Evolutionary conservation across 2,888 invertebrate species (phyloP).

Genomic region (Tiliacea citrago): DNA sequence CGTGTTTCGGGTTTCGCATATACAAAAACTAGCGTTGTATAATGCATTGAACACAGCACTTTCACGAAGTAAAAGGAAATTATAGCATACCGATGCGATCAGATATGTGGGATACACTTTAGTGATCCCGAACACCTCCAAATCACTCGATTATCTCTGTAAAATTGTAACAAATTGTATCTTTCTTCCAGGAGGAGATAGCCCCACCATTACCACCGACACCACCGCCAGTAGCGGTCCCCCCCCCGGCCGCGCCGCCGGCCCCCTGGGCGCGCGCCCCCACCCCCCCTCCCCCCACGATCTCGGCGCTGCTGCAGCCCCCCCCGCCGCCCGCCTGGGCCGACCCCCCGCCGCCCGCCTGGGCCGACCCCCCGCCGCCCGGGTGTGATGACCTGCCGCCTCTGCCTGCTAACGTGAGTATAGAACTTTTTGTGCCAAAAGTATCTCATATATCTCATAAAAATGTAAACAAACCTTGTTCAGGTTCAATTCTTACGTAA

Average conservation of each 20-base stretch:
- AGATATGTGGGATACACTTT: background rate
- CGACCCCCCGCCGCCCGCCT: conserved; percentile 82
- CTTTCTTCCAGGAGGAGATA: conserved; percentile 53
- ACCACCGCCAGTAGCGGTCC: background rate
- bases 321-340: conserved; percentile 80
- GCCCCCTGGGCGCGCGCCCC: background rate
- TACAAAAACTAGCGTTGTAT: too few species aligned
- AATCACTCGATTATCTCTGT: background rate
- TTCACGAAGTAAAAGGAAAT: background rate
- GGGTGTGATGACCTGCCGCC: conserved; percentile 79
- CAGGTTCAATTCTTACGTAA: background rate
- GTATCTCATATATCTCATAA: background rate
- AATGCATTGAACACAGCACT: background rate
- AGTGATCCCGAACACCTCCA: background rate
- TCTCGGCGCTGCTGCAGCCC: conserved; percentile 68
- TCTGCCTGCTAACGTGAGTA: conserved; percentile 55
- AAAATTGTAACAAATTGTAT: background rate
- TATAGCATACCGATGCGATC: background rate
- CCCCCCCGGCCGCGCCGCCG: conserved; percentile 55
- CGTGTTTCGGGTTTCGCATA: too few species aligned
- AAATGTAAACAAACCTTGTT: background rate
- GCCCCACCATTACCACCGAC: conserved; percentile 29
- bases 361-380: conserved; percentile 81
- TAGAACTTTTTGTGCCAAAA: background rate
- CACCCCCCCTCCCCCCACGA: conserved; percentile 60